A percentile compares a stretch with the other conserved stretches of the same genome.
These are phyloP conservation scores for Salmo trutta DNA, from an alignment of 2,797 vertebrate genomes.

Conservation along the genomic window DNA sequence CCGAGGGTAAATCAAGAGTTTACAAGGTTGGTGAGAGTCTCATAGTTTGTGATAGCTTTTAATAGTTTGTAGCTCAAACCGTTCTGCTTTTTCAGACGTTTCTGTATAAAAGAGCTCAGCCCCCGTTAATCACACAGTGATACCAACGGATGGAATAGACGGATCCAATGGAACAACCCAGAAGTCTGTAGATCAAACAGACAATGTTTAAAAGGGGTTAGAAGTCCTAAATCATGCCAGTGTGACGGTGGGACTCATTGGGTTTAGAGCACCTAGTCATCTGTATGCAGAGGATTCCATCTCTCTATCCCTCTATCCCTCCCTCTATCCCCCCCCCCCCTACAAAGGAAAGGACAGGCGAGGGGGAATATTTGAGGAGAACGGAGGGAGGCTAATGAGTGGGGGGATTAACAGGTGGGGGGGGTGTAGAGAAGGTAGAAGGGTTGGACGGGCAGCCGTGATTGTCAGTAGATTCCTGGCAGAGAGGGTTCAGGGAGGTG, in stretches of 20 bases:
- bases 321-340: background rate
- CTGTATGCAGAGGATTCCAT: background rate
- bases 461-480: conserved; percentile 61
- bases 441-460: conserved; percentile 44
- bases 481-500: background rate
- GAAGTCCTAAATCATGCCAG: background rate
- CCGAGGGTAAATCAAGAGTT: background rate
- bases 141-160: too few relatives aligned
- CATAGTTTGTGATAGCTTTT: background rate
- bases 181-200: too few relatives aligned
- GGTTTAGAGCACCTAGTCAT: background rate
- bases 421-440: conserved; percentile 17
- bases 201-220: background rate
- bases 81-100: too few relatives aligned
- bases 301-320: background rate
- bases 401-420: conserved; percentile 87
- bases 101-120: too few relatives aligned
- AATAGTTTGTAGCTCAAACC: too few relatives aligned
- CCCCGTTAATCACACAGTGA: too few relatives aligned
- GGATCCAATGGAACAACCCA: too few relatives aligned
- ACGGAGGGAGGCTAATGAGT: conserved; percentile 90
- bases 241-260: too few relatives aligned
- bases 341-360: conserved; percentile 57
- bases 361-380: conserved; percentile 76
- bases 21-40: background rate